These are phyloP conservation scores for Drosophila micromelanica DNA, from an alignment of 1,140 invertebrate genomes.

Conservation along the genomic window DNA sequence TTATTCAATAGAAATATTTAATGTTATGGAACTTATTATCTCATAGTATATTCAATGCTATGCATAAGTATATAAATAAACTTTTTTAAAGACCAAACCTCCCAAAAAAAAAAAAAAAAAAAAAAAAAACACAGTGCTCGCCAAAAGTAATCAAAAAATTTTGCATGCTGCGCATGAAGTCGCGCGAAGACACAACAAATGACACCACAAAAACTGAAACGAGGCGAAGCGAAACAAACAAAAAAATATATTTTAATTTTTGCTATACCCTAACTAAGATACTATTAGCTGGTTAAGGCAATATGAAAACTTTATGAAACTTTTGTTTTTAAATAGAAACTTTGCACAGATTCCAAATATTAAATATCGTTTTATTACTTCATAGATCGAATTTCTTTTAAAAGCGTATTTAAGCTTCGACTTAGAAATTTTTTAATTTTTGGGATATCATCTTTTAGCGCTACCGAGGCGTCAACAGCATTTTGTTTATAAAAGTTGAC, in stretches of 20 bases:
- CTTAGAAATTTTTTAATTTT: conserved; percentile 1
- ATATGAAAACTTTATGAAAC: too few relatives aligned
- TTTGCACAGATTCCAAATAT: too few relatives aligned
- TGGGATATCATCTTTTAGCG: conserved; percentile 28
- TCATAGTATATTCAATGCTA: not conserved
- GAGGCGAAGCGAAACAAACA: conserved; percentile 33
- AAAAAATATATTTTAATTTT: conserved; percentile 66
- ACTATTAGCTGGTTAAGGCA: not conserved
- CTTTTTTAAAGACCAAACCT: not conserved
- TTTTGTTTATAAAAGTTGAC: conserved; percentile 73
- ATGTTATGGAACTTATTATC: not conserved
- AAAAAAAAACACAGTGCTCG: not conserved
- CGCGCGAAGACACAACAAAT: conserved; percentile 55
- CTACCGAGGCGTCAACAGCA: conserved; percentile 63
- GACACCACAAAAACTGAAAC: conserved; percentile 61
- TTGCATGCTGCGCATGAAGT: conserved; percentile 65
- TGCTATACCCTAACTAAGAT: conserved; percentile 20
- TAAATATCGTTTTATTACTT: not conserved
- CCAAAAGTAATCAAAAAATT: conserved; percentile 52
- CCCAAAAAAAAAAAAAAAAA: too few relatives aligned
- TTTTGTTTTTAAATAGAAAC: too few relatives aligned
- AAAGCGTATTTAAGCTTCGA: conserved; percentile 18
- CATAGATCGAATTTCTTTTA: not conserved
- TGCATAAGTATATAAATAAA: conserved; percentile 13
- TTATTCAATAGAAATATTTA: too few relatives aligned